Conservation (phyloP, 2,888 invertebrate genomes). For the Agonopterix heracliana region DNA sequence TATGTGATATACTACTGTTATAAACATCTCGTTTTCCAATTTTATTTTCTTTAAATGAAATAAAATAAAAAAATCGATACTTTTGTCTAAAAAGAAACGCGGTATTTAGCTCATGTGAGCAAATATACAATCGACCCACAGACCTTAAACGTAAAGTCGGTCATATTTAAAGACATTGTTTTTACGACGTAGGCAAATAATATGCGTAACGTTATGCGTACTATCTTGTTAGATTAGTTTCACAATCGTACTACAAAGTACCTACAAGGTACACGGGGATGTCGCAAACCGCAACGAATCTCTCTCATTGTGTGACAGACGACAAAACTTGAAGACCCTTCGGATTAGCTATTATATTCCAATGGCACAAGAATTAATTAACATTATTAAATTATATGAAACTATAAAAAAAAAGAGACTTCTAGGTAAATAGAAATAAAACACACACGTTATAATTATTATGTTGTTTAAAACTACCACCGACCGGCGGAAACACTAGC, state of each 20-base stretch:
- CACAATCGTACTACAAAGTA: slow-evolving; percentile 27
- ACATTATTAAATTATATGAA: too few species aligned
- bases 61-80: too few species aligned
- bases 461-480: too few species aligned
- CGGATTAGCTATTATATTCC: slow-evolving; percentile 15
- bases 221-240: slow-evolving; percentile 31
- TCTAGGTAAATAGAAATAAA: too few species aligned
- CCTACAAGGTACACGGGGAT: slow-evolving; percentile 18
- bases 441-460: too few species aligned
- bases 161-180: too few species aligned
- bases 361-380: too few species aligned
- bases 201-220: not conserved
- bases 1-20: not conserved
- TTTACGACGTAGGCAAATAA: too few species aligned
- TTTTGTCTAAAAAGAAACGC: not conserved
- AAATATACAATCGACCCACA: not conserved
- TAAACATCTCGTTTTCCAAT: not conserved
- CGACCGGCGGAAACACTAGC: too few species aligned
- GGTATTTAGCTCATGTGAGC: not conserved
- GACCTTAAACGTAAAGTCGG: too few species aligned
- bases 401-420: too few species aligned
- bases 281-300: slow-evolving; percentile 52
- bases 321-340: slow-evolving; percentile 29
- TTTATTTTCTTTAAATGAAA: too few species aligned
- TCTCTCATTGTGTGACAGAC: slow-evolving; percentile 49